Evolutionary conservation across 2,797 vertebrate species (phyloP).

Genomic region (Cossypha heuglini): DNA sequence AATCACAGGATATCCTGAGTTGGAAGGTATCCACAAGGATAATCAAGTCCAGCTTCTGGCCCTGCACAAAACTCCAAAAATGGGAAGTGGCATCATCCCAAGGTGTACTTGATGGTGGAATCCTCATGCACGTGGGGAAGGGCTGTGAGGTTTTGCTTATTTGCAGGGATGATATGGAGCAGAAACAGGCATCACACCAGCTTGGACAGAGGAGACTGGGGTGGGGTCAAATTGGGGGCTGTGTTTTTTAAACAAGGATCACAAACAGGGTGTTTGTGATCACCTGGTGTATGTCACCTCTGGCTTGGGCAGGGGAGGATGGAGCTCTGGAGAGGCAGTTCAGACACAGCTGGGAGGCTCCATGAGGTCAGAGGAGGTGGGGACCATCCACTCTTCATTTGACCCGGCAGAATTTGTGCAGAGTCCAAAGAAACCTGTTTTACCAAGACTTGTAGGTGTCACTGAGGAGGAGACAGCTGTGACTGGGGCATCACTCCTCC

Average conservation of each 20-base stretch:
- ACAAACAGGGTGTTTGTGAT: fast-evolving
- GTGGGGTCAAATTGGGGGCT: fast-evolving
- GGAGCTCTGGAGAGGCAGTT: background rate
- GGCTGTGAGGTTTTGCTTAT: background rate
- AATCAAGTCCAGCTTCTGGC: background rate
- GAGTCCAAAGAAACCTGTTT: background rate
- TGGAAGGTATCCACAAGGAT: background rate
- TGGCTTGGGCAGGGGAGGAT: background rate
- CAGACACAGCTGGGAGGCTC: fast-evolving
- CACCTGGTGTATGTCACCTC: fast-evolving
- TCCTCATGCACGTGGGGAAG: fast-evolving
- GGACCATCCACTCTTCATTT: fast-evolving
- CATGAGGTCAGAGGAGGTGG: fast-evolving
- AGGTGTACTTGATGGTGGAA: background rate
- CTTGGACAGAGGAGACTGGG: background rate
- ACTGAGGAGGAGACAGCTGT: background rate
- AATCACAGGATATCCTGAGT: background rate
- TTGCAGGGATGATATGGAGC: background rate
- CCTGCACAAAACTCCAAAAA: background rate
- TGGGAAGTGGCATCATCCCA: background rate
- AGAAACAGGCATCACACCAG: fast-evolving
- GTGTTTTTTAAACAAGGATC: background rate
- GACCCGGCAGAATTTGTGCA: background rate
- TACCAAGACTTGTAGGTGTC: background rate
- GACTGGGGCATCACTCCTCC: background rate